phyloP scores from a whole-genome alignment of 2,113 vertebrate genomes.

The Lagenorhynchus albirostris region DNA sequence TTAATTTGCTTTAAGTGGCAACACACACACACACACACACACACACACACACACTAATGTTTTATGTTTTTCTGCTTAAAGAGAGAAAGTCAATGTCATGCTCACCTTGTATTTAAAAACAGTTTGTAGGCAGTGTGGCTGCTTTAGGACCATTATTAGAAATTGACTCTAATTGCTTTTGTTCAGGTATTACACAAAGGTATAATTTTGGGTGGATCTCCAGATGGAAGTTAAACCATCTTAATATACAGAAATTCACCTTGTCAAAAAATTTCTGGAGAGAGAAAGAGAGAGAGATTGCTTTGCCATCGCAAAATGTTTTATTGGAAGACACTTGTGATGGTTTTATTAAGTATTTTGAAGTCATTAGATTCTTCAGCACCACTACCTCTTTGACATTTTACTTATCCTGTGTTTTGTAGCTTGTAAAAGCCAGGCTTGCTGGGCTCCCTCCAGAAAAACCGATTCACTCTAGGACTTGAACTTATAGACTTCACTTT shows the following conservation, averaged over 20 bases:
- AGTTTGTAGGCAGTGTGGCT: not conserved
- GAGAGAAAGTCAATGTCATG: constrained; percentile 9
- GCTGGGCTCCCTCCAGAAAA: not conserved
- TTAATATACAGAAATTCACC: constrained; percentile 26
- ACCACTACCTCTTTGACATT: not conserved
- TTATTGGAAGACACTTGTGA: not conserved
- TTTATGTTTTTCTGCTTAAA: not conserved
- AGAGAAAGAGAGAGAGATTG: not conserved
- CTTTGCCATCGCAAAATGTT: not conserved
- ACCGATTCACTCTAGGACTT: not conserved
- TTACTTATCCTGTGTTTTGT: not conserved
- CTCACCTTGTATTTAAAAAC: constrained; percentile 47
- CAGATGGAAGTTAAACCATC: constrained; percentile 29
- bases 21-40: not conserved
- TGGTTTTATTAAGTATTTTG: not conserved
- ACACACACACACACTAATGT: not conserved
- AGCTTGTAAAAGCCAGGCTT: not conserved
- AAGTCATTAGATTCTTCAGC: not conserved
- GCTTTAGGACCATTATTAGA: constrained; percentile 25
- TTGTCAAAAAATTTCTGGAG: constrained; percentile 27
- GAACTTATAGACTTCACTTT: not conserved
- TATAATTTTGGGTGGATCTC: constrained; percentile 26
- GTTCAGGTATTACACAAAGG: constrained; percentile 36
- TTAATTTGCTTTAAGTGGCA: not conserved
- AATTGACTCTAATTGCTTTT: constrained; percentile 7